Conservation (phyloP, 1,140 invertebrate genomes). For the Meloidogyne floridensis region DNA sequence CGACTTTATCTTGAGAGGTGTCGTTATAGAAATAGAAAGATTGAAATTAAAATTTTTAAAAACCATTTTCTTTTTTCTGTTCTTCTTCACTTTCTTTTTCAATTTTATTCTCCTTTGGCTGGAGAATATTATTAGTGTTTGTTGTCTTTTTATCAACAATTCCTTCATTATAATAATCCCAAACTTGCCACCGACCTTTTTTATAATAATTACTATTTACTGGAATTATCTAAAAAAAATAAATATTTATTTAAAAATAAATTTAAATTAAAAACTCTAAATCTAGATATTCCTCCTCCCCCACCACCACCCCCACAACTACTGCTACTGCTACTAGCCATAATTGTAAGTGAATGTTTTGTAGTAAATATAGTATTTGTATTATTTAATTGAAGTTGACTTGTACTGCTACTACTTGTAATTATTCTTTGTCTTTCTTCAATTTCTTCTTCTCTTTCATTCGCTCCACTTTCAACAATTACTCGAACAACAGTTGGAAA, state of each 20-base stretch:
- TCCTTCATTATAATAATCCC: slow-evolving; percentile 24
- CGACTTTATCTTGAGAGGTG: too few relatives aligned
- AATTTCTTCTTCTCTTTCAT: neutral
- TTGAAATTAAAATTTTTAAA: neutral
- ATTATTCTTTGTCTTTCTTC: neutral
- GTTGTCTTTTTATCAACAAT: neutral
- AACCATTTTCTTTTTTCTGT: slow-evolving; percentile 7
- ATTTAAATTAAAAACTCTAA: neutral
- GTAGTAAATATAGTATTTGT: too few relatives aligned
- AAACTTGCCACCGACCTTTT: slow-evolving; percentile 25
- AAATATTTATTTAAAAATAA: neutral
- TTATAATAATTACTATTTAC: slow-evolving; percentile 26
- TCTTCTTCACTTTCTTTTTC: neutral
- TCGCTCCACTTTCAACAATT: neutral
- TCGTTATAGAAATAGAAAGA: too few relatives aligned
- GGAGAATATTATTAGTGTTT: neutral
- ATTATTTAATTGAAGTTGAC: too few relatives aligned
- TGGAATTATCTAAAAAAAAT: slow-evolving; percentile 17
- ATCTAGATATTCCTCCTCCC: neutral
- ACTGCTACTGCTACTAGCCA: too few relatives aligned
- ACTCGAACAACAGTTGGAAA: neutral
- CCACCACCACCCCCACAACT: too few relatives aligned
- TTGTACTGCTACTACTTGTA: neutral
- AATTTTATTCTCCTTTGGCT: too few relatives aligned
- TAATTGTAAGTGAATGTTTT: too few relatives aligned